Evolutionary conservation across 2,888 invertebrate genomes (phyloP).

Genomic region (Nycteola revayana): DNA sequence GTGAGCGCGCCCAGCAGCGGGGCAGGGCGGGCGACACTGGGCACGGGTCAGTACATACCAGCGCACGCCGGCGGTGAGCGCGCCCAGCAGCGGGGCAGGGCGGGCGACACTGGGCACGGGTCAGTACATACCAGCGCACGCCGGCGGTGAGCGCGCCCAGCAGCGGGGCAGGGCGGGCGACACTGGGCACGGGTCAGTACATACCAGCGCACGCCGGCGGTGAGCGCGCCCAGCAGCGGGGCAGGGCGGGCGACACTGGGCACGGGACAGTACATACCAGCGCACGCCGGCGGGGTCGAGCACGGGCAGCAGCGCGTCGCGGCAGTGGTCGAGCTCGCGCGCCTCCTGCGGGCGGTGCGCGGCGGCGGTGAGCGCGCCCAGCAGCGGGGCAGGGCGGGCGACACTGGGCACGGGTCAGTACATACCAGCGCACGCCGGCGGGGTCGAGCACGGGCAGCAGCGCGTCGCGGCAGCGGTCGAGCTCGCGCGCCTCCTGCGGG

Average conservation of each 20-base stretch:
- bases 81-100: constrained; percentile 93
- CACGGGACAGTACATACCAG: too few species aligned
- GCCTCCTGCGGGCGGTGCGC: constrained; percentile 84
- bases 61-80: constrained; percentile 87
- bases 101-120: constrained; percentile 95
- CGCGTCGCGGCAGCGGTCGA: constrained; percentile 96
- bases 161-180: constrained; percentile 78
- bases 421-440: constrained; percentile 91
- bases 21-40: constrained; percentile 94
- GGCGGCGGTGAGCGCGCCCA: constrained; percentile 92
- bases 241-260: too few species aligned
- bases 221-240: constrained; percentile 96
- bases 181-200: too few species aligned
- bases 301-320: constrained; percentile 95
- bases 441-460: constrained; percentile 95
- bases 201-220: constrained; percentile 89
- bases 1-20: constrained; percentile 96
- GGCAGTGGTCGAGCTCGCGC: constrained; percentile 94
- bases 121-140: constrained; percentile 75
- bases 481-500: constrained; percentile 86
- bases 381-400: constrained; percentile 93
- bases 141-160: constrained; percentile 86
- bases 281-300: constrained; percentile 93
- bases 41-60: constrained; percentile 86
- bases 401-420: constrained; percentile 39